Percentiles rank a stretch among this genome's conserved stretches.
Conservation (phyloP, 2,888 invertebrate genomes). For the Lasioglossum figueresi region DNA sequence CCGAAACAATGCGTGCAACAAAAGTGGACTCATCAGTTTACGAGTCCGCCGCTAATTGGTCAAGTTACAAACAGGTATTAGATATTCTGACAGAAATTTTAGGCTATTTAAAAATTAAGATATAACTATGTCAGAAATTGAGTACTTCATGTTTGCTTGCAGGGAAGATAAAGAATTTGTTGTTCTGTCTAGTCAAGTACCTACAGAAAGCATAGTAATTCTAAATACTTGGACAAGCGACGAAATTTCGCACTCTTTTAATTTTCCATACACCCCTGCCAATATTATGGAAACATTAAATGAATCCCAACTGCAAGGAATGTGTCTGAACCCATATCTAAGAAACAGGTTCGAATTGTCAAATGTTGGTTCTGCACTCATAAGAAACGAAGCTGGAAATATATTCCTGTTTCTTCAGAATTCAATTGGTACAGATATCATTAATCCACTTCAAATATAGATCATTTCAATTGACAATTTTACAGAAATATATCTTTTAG, state of each 20-base stretch:
- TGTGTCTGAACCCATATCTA: slow-evolving; percentile 78
- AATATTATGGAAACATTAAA: slow-evolving; percentile 75
- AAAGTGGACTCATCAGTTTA: slow-evolving; percentile 87
- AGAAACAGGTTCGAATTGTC: slow-evolving; percentile 75
- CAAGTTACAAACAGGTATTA: slow-evolving; percentile 81
- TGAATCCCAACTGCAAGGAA: slow-evolving; percentile 75
- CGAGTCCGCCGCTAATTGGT: slow-evolving; percentile 84
- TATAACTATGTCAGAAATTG: not conserved
- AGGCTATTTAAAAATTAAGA: not conserved
- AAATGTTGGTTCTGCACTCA: slow-evolving; percentile 74
- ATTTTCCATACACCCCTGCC: slow-evolving; percentile 77
- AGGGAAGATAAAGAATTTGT: slow-evolving; percentile 77
- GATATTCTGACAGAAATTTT: not conserved
- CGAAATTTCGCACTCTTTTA: slow-evolving; percentile 73
- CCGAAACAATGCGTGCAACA: slow-evolving; percentile 80
- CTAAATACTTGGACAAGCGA: slow-evolving; percentile 77
- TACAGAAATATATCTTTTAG: slow-evolving; percentile 59
- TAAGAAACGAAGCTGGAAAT: slow-evolving; percentile 63
- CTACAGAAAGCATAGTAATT: slow-evolving; percentile 76
- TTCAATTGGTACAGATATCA: slow-evolving; percentile 75
- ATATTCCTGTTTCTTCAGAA: slow-evolving; percentile 77
- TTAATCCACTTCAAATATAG: not conserved
- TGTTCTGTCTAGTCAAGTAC: slow-evolving; percentile 76
- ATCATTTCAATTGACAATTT: not conserved
- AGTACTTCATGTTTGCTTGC: slow-evolving; percentile 27